Base-by-base conservation (phyloP, 2,113 vertebrate species). In the Siphamia tubifer region DNA sequence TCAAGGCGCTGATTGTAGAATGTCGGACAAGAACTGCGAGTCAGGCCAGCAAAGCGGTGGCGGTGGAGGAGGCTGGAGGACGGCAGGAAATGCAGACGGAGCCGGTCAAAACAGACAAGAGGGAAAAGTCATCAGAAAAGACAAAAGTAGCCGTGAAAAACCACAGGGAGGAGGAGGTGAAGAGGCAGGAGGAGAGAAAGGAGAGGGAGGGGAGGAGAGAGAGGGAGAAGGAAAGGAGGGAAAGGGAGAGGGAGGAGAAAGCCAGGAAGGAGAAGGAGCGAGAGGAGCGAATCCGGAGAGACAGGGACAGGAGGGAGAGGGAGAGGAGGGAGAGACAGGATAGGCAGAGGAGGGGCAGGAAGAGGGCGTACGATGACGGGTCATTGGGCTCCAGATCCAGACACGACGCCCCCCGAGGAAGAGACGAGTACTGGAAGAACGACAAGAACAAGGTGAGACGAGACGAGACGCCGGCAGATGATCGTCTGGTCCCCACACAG, bases 281-380 rank as follows among this genome's bases (percentile, higher is more conserved):
- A 12, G 52, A 63, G 3, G 81, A n/a, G 27, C n/a, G 24, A 31
- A 13, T 45, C 45, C 16, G 21, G 21, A 57, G 45, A 20, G 80
- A 74, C 8, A 20, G 38, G 11, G 68, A 66, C n/a, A 74, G 44
- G 35, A 64, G 54, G 32, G 72, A 76, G 11, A 24, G 36, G 21
- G 66, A 67, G 8, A 32, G 31, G n/a, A 64, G 55, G 17, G 77
- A 72, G 35, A 82, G 72, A 53, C 66, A 24, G 27, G 81, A 81
- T 1, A 47, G 34, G 9, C 85, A 81, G 1, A 75, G 81, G 21
- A 58, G 23, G 51, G 81, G 81, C 5, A 77, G 81, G 23, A 85
- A 71, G 43, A 70, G 75, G 28, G 5, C 15, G 1, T 20, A 80
- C 1, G 38, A 17, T 0, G 85, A 79, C 0, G 28, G 8, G 1